Evolutionary conservation across 2,888 invertebrate species (phyloP), one percentile per base, ranked within the genome.

Genomic region (Cataglyphis livida): DNA sequence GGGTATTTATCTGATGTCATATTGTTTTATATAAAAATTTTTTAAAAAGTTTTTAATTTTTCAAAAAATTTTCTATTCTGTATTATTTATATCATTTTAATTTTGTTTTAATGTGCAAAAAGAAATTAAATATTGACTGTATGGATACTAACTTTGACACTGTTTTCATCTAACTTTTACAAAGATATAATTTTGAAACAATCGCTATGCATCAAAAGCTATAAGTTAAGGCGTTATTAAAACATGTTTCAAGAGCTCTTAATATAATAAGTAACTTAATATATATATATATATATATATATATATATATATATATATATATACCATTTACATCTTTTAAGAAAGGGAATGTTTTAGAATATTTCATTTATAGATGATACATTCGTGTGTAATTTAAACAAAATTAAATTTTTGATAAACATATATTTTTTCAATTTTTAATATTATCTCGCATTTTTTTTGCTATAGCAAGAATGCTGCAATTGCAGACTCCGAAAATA

Each of bases 401-500:
- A 64, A 32, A 4, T 62, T 32, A 41, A 51, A 6, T 62, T 79
- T 35, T 35, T 25, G 12, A 35, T n/a, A 28, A 59, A 35, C 18
- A 44, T 35, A 25, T 41, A 57, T 76, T 28, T 54, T 51, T 78
- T 32, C 6, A 44, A 10, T 32, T 21, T 70, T 35, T 15, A 59
- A 71, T 71, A 61, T 79, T 48, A 59, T 48, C 9, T 59, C 12
- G 35, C 38, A 9, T 66, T 79, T 78, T 76, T 79, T 79, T 59
- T 44, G 44, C 18, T 9, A 71, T 79, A 59, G 21, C 59, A 79
- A 79, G 78, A 44, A 79, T 28, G 59, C 32, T 59, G 59, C 78
- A 79, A 79, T 79, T 71, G 78, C 78, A 71, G 71, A 79, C 66
- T 44, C 32, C 71, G 78, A 79, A 71, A 79, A 71, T 79, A 59